Conservation (phyloP, 2,797 vertebrate genomes). For the Oreonectes daqikongensis region DNA sequence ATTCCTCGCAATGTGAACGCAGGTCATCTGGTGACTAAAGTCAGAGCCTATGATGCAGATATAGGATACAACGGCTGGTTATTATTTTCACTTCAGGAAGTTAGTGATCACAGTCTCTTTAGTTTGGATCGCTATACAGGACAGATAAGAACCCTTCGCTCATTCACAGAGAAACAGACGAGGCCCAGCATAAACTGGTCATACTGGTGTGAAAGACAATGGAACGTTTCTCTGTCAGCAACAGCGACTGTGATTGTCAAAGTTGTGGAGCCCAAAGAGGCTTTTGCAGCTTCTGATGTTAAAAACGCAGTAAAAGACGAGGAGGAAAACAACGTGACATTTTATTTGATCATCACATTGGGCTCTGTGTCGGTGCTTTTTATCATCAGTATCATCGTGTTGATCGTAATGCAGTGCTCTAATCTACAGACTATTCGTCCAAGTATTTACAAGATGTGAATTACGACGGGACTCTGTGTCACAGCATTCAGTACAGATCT, state of each 20-base stretch:
- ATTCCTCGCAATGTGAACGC: slow-evolving; percentile 56
- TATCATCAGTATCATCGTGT: slow-evolving; percentile 60
- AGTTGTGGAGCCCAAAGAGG: slow-evolving; percentile 61
- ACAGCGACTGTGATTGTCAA: slow-evolving; percentile 57
- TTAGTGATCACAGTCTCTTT: slow-evolving; percentile 64
- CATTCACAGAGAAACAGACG: slow-evolving; percentile 66
- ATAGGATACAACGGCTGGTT: slow-evolving; percentile 70
- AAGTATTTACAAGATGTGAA: slow-evolving; percentile 59
- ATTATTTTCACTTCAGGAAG: slow-evolving; percentile 63
- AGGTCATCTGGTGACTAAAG: slow-evolving; percentile 63
- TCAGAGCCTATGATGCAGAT: slow-evolving; percentile 63
- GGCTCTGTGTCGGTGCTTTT: slow-evolving; percentile 61
- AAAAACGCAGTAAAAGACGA: slow-evolving; percentile 42
- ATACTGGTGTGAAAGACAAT: slow-evolving; percentile 68
- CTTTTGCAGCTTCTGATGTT: slow-evolving; percentile 59
- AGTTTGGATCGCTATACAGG: slow-evolving; percentile 62
- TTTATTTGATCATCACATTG: slow-evolving; percentile 63
- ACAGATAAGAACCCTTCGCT: slow-evolving; percentile 65
- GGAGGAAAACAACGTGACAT: slow-evolving; percentile 56
- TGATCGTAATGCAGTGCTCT: slow-evolving; percentile 65
- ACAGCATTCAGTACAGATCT: slow-evolving; percentile 71
- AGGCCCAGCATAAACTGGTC: slow-evolving; percentile 63
- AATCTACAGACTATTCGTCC: slow-evolving; percentile 57
- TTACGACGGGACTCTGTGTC: slow-evolving; percentile 60
- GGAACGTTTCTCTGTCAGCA: slow-evolving; percentile 62